A percentile compares a stretch with the other conserved stretches of the same genome.
phyloP scores from a whole-genome alignment of 2,888 invertebrate species.

The Scaptomyza reducta region DNA sequence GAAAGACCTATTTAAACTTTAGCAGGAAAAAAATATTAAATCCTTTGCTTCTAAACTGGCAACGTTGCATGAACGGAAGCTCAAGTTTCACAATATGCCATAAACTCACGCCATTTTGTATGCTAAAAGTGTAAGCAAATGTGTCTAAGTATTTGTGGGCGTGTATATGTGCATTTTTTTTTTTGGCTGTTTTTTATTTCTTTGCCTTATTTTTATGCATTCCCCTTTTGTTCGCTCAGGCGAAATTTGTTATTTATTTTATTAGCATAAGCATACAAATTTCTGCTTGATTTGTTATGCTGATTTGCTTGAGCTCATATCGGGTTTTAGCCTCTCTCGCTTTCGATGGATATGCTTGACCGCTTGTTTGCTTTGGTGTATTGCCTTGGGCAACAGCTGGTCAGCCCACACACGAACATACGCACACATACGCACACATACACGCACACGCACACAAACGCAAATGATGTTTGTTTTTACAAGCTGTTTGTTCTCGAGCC shows the following conservation, averaged over 20 bases:
- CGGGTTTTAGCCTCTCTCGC: constrained; percentile 12
- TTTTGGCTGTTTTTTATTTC: constrained; percentile 3
- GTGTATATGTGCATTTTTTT: constrained; percentile 11
- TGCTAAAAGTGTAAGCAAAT: constrained; percentile 18
- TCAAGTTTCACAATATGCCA: constrained; percentile 37
- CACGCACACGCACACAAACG: constrained; percentile 17
- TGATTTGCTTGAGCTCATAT: constrained; percentile 61
- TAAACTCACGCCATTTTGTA: constrained; percentile 49
- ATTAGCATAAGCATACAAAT: constrained; percentile 77
- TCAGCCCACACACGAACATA: constrained; percentile 29
- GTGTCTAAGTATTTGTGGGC: constrained; percentile 18
- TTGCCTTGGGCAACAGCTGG: constrained; percentile 68
- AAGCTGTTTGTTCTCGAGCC: constrained; percentile 39
- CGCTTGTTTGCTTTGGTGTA: constrained; percentile 27
- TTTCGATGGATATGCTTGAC: constrained; percentile 31
- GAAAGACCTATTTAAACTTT: constrained; percentile 20
- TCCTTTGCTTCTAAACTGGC: constrained; percentile 36
- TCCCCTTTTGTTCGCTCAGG: constrained; percentile 54
- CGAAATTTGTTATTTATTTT: constrained; percentile 77
- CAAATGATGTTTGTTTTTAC: constrained; percentile 46
- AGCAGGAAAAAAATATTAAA: background rate
- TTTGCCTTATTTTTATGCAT: constrained; percentile 11
- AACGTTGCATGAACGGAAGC: constrained; percentile 56
- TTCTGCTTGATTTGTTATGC: constrained; percentile 81
- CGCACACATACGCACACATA: constrained; percentile 1